These are phyloP conservation scores for Chloropsis hardwickii DNA, from an alignment of 2,113 vertebrate genomes.

Conservation along the genomic window DNA sequence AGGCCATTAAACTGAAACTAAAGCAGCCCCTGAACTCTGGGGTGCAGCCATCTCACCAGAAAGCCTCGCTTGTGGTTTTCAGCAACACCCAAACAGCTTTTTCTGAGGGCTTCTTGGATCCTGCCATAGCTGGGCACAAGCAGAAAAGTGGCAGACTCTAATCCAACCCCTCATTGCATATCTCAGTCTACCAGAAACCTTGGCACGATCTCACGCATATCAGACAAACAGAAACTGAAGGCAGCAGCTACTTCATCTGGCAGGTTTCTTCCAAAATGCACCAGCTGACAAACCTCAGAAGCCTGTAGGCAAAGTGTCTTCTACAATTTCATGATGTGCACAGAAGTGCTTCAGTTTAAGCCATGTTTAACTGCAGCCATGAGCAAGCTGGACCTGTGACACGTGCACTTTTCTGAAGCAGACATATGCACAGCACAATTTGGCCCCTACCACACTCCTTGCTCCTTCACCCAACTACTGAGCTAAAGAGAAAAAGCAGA, in stretches of 20 bases:
- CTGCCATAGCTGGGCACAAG: background rate
- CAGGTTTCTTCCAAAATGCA: background rate
- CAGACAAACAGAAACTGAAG: background rate
- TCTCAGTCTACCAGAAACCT: background rate
- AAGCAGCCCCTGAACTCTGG: background rate
- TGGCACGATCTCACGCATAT: background rate
- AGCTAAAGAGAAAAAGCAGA: background rate
- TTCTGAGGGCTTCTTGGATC: background rate
- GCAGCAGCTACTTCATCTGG: background rate
- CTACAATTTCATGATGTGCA: background rate
- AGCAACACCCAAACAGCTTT: background rate
- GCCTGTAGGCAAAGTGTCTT: background rate
- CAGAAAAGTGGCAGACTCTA: background rate
- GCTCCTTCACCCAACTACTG: background rate
- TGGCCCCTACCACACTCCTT: background rate
- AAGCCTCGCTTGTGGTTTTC: background rate
- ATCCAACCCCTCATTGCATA: background rate
- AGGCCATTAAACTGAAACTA: background rate
- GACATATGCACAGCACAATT: background rate
- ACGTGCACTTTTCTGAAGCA: background rate
- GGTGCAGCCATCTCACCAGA: background rate
- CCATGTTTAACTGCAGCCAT: background rate
- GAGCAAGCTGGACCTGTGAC: background rate
- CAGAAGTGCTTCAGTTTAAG: background rate
- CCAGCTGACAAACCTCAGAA: background rate